Base-by-base conservation (phyloP, 2,888 invertebrate species). In the Caenorhabditis sp. region DNA sequence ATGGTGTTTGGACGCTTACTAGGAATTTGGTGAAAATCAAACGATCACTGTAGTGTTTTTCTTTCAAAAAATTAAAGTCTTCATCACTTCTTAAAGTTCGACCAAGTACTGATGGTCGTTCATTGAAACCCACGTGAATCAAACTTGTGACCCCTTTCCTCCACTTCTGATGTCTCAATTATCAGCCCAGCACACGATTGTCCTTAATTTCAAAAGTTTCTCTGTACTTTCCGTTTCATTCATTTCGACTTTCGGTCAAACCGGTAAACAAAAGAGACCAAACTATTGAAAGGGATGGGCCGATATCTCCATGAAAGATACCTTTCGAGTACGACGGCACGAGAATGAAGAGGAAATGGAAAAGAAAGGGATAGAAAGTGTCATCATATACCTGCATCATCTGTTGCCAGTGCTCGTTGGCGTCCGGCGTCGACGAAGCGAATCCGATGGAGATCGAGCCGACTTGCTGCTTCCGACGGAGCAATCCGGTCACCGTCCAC, bases 341-440 rank as follows among this genome's bases (percentile, higher is more conserved):
- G 22, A 61, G 48, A 35, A 27, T 41, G 41, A 52, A 30, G 9
- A 41, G 39, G 27, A 37, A 39, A 20, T 17, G 24, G 15, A 43
- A 52, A 50, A 37, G 56, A 45, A 45, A 15, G 30, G 22, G 50
- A 50, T 39, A 61, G 56, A 66, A 37, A 37, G 45, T 66, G 65
- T 53, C 45, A 52, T 68, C 52, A 68, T 50, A 15, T 46, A 79
- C 81, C 79, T 84, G 80, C 52, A 86, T 79, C 86, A 87, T 87
- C 68, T 87, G 83, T 53, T 83, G 76, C 87, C 87, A 87, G 59
- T 87, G 87, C 59, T 83, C 79, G 58, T 85, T 82, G 26, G 85
- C 85, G 53, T 85, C 85, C 2, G 82, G 75, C 11, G 81, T 80
- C 6, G 79, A 79, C 5, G 81, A 78, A 26, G 80, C 81, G 55